Percentiles rank a stretch among this genome's conserved stretches.
Conservation (phyloP, 1,140 invertebrate genomes). For the Ceratina australensis region DNA sequence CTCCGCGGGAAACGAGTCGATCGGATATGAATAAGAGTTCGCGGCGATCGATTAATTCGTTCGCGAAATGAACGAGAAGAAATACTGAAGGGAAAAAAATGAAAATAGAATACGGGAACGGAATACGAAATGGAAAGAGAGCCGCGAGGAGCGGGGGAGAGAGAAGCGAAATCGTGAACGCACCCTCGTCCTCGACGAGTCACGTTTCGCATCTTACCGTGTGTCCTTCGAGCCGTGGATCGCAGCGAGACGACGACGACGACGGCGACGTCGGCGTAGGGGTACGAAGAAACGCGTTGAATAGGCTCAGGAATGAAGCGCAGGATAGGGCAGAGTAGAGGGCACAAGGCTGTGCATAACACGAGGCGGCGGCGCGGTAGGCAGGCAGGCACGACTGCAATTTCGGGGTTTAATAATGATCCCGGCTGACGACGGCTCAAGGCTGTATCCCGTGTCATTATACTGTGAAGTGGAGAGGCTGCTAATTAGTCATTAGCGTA, state of each 20-base stretch:
- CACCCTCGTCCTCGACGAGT: constrained; percentile 48
- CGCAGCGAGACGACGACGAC: neutral
- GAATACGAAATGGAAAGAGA: neutral
- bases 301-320: constrained; percentile 12
- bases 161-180: neutral
- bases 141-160: neutral
- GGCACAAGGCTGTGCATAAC: constrained; percentile 33
- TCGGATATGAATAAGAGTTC: neutral
- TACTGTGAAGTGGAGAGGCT: constrained; percentile 73
- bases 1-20: neutral
- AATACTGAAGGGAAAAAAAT: neutral
- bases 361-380: constrained; percentile 33
- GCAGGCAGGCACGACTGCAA: constrained; percentile 53
- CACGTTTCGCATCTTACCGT: constrained; percentile 47
- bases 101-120: neutral
- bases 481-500: constrained; percentile 80
- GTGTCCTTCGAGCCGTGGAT: constrained; percentile 40
- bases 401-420: constrained; percentile 75
- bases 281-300: neutral
- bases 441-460: constrained; percentile 74
- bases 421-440: constrained; percentile 49
- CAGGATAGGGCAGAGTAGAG: constrained; percentile 41
- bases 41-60: no score
- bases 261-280: neutral
- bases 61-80: neutral